Base-by-base conservation (phyloP, 2,113 vertebrate genomes). In the Poecile atricapillus region DNA sequence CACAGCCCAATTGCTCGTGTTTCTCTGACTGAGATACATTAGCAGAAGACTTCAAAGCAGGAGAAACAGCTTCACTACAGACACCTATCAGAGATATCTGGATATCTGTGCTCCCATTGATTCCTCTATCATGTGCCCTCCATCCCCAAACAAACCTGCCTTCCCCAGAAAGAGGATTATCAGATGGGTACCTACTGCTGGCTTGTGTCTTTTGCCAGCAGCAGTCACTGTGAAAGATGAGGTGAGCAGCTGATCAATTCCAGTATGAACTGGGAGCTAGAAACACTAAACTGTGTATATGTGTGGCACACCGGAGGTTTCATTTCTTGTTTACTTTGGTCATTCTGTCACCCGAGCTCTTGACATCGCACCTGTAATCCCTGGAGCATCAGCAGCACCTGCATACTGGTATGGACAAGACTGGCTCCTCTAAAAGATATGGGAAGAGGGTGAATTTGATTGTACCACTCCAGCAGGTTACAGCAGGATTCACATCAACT, bases 271-370 rank as follows among this genome's bases (percentile, higher is more conserved):
- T 49, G 56, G 49, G 35, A 78, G 18, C 16, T 41, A 44, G 22
- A 81, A 76, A 53, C 12, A 65, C 43, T 24, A 28, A 76, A 28
- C 13, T 50, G 24, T 3, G 37, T 35, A 7, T 23, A 6, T 22
- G 14, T 12, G 37, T 5, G 1, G 13, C 2, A 0, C 44, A 18
- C 14, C 46, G 22, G 7, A 56, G 4, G 10, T 41, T 73, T 52
- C 55, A 27, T 8, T 13, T 13, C 47, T n/a, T 60, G 30, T n/a
- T 69, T 44, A 13, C 47, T 24, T 75, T 21, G 9, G 49, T 25
- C 35, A 41, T 39, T 55, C 47, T 78, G 47, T 20, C 56, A 46
- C 17, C 33, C 5, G 47, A 68, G 13, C 28, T 82, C 27, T 37
- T 80, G 70, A 27, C 22, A 13, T 4, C 28, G 21, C 24, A 59